Conservation (phyloP, 2,888 invertebrate genomes). For the Odontothrips loti region DNA sequence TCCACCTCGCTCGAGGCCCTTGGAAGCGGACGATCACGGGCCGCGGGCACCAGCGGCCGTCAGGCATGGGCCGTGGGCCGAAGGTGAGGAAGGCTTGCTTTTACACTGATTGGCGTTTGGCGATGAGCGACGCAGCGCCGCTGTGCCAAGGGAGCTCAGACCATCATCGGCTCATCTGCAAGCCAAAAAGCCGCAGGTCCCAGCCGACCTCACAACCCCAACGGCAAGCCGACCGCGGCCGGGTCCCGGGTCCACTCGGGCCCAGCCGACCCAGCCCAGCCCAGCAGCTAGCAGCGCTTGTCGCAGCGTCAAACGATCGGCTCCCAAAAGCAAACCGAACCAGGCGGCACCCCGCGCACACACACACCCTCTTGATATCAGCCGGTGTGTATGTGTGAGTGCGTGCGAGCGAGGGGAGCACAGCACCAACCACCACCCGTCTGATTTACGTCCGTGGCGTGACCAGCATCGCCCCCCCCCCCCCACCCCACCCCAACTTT, state of each 20-base stretch:
- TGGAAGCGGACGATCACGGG: neutral
- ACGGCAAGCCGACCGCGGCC: neutral
- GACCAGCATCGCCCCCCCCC: neutral
- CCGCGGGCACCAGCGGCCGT: neutral
- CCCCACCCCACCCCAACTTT: neutral
- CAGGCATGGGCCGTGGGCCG: neutral
- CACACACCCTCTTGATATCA: no score
- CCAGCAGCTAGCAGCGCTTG: neutral
- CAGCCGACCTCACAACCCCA: neutral
- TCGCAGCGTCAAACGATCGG: neutral
- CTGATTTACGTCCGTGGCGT: conserved; percentile 19
- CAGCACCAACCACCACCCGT: neutral
- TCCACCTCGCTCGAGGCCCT: neutral
- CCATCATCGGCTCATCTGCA: neutral
- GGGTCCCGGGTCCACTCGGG: neutral
- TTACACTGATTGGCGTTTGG: no score
- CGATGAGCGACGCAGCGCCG: neutral
- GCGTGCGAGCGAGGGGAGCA: neutral
- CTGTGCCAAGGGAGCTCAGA: neutral
- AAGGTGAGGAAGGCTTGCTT: neutral
- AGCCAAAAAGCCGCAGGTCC: no score
- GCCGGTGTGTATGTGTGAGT: neutral
- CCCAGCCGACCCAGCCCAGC: neutral
- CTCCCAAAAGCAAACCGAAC: neutral
- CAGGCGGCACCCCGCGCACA: no score